Base-by-base conservation (phyloP, 1,140 invertebrate species). In the Plodia interpunctella region DNA sequence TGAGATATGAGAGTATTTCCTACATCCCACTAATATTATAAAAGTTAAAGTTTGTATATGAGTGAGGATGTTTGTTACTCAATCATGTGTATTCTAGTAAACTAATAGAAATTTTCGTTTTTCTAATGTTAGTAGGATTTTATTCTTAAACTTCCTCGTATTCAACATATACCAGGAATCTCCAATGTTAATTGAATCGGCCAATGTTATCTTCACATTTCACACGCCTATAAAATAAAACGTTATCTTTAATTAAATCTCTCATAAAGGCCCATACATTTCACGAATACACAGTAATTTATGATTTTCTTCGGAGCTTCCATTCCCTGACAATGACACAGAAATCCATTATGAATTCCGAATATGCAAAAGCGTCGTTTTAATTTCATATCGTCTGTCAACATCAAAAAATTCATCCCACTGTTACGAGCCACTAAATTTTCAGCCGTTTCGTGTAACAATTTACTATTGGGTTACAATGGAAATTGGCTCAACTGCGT, bases 381-480 rank as follows among this genome's bases (percentile, higher is more conserved):
- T 64, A 64, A 64, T 64, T 60, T 64, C 58, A 64, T 60, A 55
- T 54, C 60, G 65, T 50, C 49, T 66, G 65, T 62, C 65, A 66
- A 59, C 57, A 62, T 62, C 65, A 62, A 66, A 62, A 62, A 66
- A 62, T 66, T 62, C 63, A 66, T 60, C 57, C 44, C 57, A 52
- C 57, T 56, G 65, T 66, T 56, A 62, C 60, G 57, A 58, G 57
- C 60, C 51, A 59, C 50, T 67, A 63, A 63, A 63, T 60, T 67
- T 60, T 60, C 60, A 54, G 60, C 35, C 61, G 18, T 67, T 67
- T 67, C 57, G 60, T 60, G 30, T 60, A 60, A 58, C 60, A 60
- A 58, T 67, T 63, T 50, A 53, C 53, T n/a, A n/a, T n/a, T 44
- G 8, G 38, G 13, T 44, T 9, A 11, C 49, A 18, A 25, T 15